Base-by-base conservation (phyloP, 2,888 invertebrate species). In the Sisyra terminalis region DNA sequence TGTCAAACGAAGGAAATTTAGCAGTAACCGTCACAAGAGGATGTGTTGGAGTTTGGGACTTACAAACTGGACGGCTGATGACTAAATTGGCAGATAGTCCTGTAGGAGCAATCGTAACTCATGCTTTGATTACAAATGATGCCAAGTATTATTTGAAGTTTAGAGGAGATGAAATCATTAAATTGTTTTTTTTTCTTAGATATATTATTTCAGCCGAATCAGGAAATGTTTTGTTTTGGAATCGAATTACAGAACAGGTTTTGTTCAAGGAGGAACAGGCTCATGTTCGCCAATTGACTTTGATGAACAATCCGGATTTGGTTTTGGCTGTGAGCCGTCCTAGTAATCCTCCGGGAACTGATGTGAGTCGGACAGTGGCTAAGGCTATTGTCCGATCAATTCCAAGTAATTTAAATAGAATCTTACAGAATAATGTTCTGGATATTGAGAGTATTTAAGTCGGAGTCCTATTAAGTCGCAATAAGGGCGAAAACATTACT, bases 41-140 rank as follows among this genome's bases (percentile, higher is more conserved):
- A 52, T 93, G 90, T 56, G 87, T 96, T 48, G 96, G 93, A 1
- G 78, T 97, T 2, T 98, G 96, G 93, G 85, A 92, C 59, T 73
- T 92, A 16, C 73, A 80, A 49, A 78, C 81, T 0, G 94, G 94
- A 0, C 78, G 78, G 51, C 66, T 94, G n/a, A 64, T 85, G 46
- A 75, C 86, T 0, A 89, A 87, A 56, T 64, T 94, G 29, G 89
- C 93, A 0, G 92, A 93, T 51, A 89, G 87, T 49, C 87, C 90
- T 0, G 66, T 93, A 2, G 92, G 92, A 0, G 92, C 94, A 6
- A 94, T 94, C 50, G 89, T 96, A 0, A 93, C 93, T 0, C 87
- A 92, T 49, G 93, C 93, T 0, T 72, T 79, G 39, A 84, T 94
- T 39, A 92, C 92, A 0, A 79, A 82, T 0, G 79, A 79, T 53